Evolutionary conservation across 2,888 invertebrate genomes (phyloP).

Genomic region (Cerastis rubricosa): DNA sequence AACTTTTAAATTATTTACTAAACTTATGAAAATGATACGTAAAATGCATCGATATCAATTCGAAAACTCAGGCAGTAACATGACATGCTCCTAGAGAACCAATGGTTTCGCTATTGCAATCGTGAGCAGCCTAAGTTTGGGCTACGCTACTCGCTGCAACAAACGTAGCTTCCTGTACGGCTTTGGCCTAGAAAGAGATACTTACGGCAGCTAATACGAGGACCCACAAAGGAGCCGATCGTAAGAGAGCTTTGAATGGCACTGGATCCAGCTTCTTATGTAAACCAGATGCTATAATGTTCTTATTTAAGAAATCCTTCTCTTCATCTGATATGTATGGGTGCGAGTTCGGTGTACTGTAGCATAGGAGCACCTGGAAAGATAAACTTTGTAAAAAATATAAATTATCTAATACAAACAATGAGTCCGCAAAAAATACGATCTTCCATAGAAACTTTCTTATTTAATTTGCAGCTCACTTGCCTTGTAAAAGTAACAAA

Average conservation of each 20-base stretch:
- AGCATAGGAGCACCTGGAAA: constrained; percentile 83
- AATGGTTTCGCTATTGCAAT: neutral
- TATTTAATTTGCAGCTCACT: too few species aligned
- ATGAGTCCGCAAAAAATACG: too few species aligned
- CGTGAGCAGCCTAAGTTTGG: neutral
- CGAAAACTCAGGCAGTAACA: too few species aligned
- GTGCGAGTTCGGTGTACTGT: constrained; percentile 87
- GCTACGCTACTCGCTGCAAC: too few species aligned
- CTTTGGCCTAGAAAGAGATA: constrained; percentile 39
- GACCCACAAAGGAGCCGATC: constrained; percentile 92
- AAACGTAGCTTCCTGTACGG: neutral
- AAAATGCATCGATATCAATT: too few species aligned
- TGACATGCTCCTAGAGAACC: neutral
- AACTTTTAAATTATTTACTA: too few species aligned
- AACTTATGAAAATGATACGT: too few species aligned
- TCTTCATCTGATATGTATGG: constrained; percentile 90
- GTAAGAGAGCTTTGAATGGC: constrained; percentile 93
- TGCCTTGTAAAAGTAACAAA: too few species aligned
- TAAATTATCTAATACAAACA: too few species aligned
- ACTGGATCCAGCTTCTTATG: constrained; percentile 90
- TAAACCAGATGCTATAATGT: constrained; percentile 89
- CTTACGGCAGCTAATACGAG: constrained; percentile 93
- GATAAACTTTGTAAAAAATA: too few species aligned
- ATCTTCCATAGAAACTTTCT: too few species aligned
- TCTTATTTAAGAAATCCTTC: constrained; percentile 85